These are phyloP conservation scores for Sebastes paucispinis DNA, from an alignment of 2,797 vertebrate species.

Conservation along the genomic window DNA sequence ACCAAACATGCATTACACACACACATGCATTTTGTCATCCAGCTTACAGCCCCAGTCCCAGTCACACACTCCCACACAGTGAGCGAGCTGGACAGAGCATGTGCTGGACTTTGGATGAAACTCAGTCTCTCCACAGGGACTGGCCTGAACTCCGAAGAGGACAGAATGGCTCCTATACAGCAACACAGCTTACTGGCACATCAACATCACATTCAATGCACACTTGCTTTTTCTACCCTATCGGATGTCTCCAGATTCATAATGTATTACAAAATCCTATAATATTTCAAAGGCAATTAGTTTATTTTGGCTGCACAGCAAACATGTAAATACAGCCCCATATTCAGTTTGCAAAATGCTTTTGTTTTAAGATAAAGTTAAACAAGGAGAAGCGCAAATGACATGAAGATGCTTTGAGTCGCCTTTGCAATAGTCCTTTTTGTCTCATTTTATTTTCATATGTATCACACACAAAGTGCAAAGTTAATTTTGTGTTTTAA, in stretches of 20 bases:
- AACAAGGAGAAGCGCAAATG: background rate
- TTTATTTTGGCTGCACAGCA: background rate
- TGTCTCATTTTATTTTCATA: background rate
- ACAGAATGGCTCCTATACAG: conserved; percentile 44
- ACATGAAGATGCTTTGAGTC: background rate
- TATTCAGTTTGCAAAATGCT: background rate
- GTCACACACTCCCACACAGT: conserved; percentile 48
- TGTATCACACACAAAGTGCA: background rate
- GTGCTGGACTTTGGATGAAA: conserved; percentile 76
- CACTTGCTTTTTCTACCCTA: background rate
- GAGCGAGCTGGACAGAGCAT: conserved; percentile 54
- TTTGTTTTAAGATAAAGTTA: background rate
- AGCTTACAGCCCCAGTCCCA: conserved; percentile 26
- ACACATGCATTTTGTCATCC: background rate
- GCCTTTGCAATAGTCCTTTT: background rate
- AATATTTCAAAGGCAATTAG: background rate
- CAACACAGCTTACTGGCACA: conserved; percentile 32
- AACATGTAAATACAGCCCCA: background rate
- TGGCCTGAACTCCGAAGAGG: conserved; percentile 36
- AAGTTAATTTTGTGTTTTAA: background rate
- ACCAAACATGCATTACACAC: background rate
- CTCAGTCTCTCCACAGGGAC: conserved; percentile 63
- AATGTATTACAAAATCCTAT: background rate
- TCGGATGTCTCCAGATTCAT: conserved; percentile 2
- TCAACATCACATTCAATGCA: conserved; percentile 1